These are phyloP conservation scores for Alectoris magna DNA, from an alignment of 2,797 vertebrate species.

Conservation along the genomic window DNA sequence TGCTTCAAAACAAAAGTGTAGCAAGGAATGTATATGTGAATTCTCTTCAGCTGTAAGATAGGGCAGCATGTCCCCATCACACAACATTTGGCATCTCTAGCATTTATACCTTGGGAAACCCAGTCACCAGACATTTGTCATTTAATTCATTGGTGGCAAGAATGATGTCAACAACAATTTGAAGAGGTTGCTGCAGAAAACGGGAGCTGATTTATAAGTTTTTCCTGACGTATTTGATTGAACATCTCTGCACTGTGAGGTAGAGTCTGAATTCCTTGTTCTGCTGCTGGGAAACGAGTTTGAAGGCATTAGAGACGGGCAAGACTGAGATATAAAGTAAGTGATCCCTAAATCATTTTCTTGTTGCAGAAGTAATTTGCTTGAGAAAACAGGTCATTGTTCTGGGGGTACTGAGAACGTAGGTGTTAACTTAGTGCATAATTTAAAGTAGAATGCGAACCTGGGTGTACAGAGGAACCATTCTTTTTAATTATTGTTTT, in stretches of 20 bases:
- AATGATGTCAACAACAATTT: neutral
- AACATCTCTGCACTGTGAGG: neutral
- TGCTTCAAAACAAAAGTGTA: conserved; percentile 35
- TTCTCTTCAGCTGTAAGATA: neutral
- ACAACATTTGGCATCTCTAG: neutral
- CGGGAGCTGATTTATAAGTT: neutral
- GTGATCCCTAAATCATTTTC: conserved; percentile 35
- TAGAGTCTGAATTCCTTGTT: neutral
- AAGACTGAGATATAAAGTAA: conserved; percentile 54
- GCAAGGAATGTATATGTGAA: neutral
- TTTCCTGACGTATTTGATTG: neutral
- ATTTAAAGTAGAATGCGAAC: conserved; percentile 37
- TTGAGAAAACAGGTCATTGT: conserved; percentile 22
- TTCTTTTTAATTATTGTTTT: conserved; percentile 53
- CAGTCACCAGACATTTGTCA: neutral
- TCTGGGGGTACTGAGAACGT: conserved; percentile 27
- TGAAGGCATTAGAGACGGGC: neutral
- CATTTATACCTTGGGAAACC: neutral
- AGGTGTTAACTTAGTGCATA: conserved; percentile 27
- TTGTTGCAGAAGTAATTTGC: conserved; percentile 33
- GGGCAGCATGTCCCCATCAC: neutral
- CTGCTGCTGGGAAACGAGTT: neutral
- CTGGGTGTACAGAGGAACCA: conserved; percentile 16
- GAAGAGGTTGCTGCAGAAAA: neutral
- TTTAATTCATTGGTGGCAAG: neutral